phyloP scores from a whole-genome alignment of 2,888 invertebrate genomes.

The Leptogaster cylindrica region DNA sequence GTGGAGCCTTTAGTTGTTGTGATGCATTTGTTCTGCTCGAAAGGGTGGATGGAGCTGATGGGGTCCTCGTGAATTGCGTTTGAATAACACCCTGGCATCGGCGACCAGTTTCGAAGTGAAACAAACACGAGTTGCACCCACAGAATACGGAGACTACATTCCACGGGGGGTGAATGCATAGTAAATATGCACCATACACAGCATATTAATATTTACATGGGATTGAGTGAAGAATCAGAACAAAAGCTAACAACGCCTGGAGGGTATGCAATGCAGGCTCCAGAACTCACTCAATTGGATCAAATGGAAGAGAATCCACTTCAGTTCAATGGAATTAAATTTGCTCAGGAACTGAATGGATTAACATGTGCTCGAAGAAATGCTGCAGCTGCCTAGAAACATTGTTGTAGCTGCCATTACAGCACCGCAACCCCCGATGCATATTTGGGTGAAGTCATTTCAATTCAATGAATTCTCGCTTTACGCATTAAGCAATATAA shows the following conservation, averaged over 20 bases:
- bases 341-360: slow-evolving; percentile 25
- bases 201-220: slow-evolving; percentile 12
- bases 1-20: background rate
- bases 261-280: background rate
- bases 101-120: background rate
- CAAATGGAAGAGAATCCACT: slow-evolving; percentile 39
- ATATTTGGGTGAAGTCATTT: no score
- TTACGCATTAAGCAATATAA: no score
- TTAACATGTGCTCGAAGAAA: slow-evolving; percentile 23
- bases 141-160: background rate
- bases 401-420: no score
- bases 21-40: background rate
- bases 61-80: background rate
- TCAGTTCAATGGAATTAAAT: slow-evolving; percentile 41
- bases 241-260: slow-evolving; percentile 12
- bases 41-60: background rate
- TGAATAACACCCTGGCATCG: background rate
- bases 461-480: no score
- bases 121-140: background rate
- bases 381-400: background rate
- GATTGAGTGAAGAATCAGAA: slow-evolving; percentile 20
- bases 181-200: background rate
- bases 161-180: background rate
- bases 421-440: no score
- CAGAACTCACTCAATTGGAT: slow-evolving; percentile 36